Evolutionary conservation across 2,113 vertebrate species (phyloP), one percentile per base, ranked within the genome.

Genomic region (Pithys albifrons): DNA sequence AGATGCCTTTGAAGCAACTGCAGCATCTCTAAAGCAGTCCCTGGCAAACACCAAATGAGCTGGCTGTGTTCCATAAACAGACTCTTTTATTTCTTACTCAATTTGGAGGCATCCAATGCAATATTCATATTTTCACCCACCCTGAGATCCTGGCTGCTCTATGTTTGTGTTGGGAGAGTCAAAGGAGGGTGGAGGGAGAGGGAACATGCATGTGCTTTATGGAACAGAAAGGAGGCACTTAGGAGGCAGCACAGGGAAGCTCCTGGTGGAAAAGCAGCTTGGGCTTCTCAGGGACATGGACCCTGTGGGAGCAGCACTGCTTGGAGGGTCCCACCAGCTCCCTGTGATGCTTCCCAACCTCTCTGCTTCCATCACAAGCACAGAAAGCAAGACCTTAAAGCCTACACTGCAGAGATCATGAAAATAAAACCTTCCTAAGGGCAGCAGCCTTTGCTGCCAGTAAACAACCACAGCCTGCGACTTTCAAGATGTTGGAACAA

Each of bases 211-310:
- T 0, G 12, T 41, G 74, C 31, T n/a, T n/a, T 35, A 22, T 9
- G 54, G 58, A 69, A 46, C 33, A 72, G 16, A 85, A n/a, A n/a
- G n/a, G n/a, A 73, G 70, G 4, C 6, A 8, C 41, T 51, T 49
- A 3, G 0, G 18, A 31, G 39, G 54, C 18, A 43, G 37, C 37
- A 28, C 0, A 39, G 24, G 72, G 46, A 72, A 76, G 12, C 59
- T 88, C 67, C 52, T 77, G 54, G 18, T 13, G 45, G 45, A 66
- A 71, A 74, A 48, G 48, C 19, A 91, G 19, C 27, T 64, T 62
- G 19, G 35, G 31, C 35, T 83, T 86, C 74, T 51, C 20, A 19
- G 61, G 24, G 51, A 67, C 52, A 39, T 7, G 73, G 70, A 51
- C 18, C 18, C 72, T 29, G 43, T 3, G 6, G 61, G 43, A 66